These are phyloP conservation scores for Cotesia vestalis DNA, from an alignment of 1,140 invertebrate species.

Conservation along the genomic window DNA sequence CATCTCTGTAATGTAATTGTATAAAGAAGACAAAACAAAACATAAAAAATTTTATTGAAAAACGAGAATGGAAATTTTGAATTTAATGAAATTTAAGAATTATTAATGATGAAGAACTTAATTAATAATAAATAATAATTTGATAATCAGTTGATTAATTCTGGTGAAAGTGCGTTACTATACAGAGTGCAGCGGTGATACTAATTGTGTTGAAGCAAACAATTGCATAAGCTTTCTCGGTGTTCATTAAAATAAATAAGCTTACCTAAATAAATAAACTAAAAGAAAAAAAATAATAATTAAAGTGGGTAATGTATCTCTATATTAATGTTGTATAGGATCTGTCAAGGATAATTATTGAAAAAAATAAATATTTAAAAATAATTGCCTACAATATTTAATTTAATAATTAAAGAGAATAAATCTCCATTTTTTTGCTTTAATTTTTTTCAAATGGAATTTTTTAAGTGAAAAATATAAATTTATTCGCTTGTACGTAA, in stretches of 20 bases:
- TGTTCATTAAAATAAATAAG: conserved; percentile 38
- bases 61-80: neutral
- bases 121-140: conserved; percentile 1
- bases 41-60: neutral
- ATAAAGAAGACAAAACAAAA: neutral
- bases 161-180: conserved; percentile 6
- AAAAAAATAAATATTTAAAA: conserved; percentile 23
- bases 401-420: conserved; percentile 1
- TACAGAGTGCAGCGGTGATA: conserved; percentile 20
- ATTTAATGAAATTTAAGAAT: neutral
- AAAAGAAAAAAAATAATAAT: too few relatives aligned
- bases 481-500: too few relatives aligned
- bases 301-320: conserved; percentile 10
- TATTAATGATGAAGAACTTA: neutral
- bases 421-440: neutral
- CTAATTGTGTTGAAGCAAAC: conserved; percentile 30
- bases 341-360: conserved; percentile 5
- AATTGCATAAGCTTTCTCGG: conserved; percentile 41
- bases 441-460: neutral
- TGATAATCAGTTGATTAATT: conserved; percentile 4
- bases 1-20: neutral
- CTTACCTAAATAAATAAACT: neutral
- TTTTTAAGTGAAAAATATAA: too few relatives aligned
- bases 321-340: conserved; percentile 38
- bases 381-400: conserved; percentile 5